Base-by-base conservation (phyloP, 2,888 invertebrate species). In the Elegia similella region DNA sequence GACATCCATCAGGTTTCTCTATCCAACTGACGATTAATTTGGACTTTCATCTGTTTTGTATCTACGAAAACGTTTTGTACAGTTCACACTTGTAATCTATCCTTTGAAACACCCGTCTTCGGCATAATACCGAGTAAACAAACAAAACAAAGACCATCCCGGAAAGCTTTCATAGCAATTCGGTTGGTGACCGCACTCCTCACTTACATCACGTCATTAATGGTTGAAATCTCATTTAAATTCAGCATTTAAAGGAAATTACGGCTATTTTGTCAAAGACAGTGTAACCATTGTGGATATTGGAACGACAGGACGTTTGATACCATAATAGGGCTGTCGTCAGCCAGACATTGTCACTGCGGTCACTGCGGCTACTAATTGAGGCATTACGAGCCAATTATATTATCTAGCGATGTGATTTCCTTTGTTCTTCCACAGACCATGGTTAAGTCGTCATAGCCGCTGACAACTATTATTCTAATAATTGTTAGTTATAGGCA, bases 381-480 rank as follows among this genome's bases (percentile, higher is more conserved):
- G 50, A 12, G 13, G 12, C 46, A 17, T 38, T 38, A 50, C 16
- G 17, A 38, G 10, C n/a, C 38, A 38, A 38, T 38, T 38, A 38
- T 38, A 38, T 38, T n/a, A 38, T n/a, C 38, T 50, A 2, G 38
- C 12, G 34, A 34, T 50, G 50, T 50, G 34, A 34, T 38, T 16
- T 6, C 16, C 50, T 17, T 50, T 50, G 50, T 50, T 50, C 50
- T 50, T 34, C 15, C 30, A 50, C 2, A 50, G 38, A 50, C 34
- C 50, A 16, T 15, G 8, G 32, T 17, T 48, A 32, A 32, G 15
- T 8, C 13, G 15, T 15, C 15, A 48, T 32, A 15, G 8, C 38
- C 38, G 12, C 38, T 38, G 38, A 38, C 34, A 8, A 34, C 5
- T 38, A 0, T 38, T 0, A n/a, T 38, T 34, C 7, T 34, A 0